These are phyloP conservation scores for Phthorimaea operculella DNA, from an alignment of 1,140 invertebrate species.

Conservation along the genomic window DNA sequence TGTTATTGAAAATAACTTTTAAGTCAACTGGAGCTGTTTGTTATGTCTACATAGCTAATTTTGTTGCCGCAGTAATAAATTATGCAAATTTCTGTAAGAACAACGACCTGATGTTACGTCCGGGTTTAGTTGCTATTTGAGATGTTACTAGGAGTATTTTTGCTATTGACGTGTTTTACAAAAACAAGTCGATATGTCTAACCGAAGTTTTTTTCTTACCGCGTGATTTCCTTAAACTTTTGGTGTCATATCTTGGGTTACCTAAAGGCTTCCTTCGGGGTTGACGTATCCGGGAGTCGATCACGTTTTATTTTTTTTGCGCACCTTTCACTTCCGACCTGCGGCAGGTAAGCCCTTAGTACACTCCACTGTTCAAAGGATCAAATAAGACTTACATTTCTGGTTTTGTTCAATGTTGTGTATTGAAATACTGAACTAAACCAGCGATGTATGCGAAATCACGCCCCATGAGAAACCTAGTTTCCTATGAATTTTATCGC, in stretches of 20 bases:
- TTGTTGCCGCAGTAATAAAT: constrained; percentile 27
- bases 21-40: constrained; percentile 14
- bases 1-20: constrained; percentile 1
- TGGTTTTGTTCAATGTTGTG: no score
- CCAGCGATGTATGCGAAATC: no score
- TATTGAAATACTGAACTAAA: no score
- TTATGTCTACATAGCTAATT: constrained; percentile 28
- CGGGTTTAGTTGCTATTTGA: neutral
- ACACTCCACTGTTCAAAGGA: no score
- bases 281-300: constrained; percentile 26
- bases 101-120: constrained; percentile 42
- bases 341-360: constrained; percentile 24
- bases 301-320: constrained; percentile 39
- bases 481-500: constrained; percentile 10
- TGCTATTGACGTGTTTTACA: neutral
- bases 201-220: no score
- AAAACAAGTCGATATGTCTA: no score
- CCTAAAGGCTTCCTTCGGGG: neutral
- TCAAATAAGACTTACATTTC: no score
- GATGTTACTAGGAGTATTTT: neutral
- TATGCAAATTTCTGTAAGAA: constrained; percentile 52
- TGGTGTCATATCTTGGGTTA: no score
- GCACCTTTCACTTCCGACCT: constrained; percentile 55
- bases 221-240: no score
- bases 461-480: no score